Evolutionary conservation across 2,888 invertebrate species (phyloP).

Genomic region (Sesia bembeciformis): DNA sequence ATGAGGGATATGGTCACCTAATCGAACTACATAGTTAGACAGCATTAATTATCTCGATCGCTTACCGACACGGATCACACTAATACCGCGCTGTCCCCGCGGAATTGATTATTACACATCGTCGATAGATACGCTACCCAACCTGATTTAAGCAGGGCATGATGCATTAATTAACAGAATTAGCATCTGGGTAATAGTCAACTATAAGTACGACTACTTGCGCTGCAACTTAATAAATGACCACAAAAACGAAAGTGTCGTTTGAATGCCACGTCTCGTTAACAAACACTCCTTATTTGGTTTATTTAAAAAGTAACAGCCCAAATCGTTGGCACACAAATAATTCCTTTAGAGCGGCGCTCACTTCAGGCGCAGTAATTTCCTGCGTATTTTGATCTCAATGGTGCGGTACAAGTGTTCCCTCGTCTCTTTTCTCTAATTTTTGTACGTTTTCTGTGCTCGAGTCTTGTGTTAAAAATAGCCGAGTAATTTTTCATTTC

Average conservation of each 20-base stretch:
- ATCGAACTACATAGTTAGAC: too few relatives aligned
- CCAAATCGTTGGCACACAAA: conserved; percentile 65
- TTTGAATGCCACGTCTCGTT: conserved; percentile 42
- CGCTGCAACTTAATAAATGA: neutral
- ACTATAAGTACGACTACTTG: neutral
- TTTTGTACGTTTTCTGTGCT: conserved; percentile 71
- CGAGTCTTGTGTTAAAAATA: conserved; percentile 69
- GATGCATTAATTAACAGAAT: neutral
- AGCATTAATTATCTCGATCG: conserved; percentile 12
- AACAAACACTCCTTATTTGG: conserved; percentile 54
- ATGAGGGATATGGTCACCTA: conserved; percentile 14
- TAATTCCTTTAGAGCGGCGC: conserved; percentile 47
- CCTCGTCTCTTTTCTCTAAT: conserved; percentile 69
- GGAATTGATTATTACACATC: conserved; percentile 15
- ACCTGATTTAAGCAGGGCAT: neutral
- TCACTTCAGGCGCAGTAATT: conserved; percentile 61
- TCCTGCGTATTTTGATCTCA: conserved; percentile 73
- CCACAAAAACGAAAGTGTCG: conserved; percentile 30
- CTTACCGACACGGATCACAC: conserved; percentile 1
- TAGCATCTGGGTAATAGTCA: neutral
- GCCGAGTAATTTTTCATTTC: conserved; percentile 71
- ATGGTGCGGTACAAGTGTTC: conserved; percentile 71
- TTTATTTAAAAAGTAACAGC: conserved; percentile 65
- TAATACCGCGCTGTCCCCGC: conserved; percentile 1
- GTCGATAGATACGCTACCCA: neutral